Conservation (phyloP, 2,113 vertebrate genomes). For the Tringa solitaria region DNA sequence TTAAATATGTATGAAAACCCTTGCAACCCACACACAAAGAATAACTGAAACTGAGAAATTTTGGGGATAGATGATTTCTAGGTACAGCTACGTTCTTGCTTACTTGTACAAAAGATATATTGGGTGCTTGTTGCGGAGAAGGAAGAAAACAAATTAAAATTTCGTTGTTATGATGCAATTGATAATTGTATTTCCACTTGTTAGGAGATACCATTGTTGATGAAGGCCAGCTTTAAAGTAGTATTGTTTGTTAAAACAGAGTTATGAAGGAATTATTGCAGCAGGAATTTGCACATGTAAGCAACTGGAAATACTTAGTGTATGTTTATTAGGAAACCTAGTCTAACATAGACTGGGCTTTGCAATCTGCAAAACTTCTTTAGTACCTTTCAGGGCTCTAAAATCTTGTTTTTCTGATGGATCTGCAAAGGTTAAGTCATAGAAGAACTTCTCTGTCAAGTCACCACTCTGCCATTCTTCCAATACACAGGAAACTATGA, state of each 20-base stretch:
- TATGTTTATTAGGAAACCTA: not conserved
- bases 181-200: conserved; percentile 7
- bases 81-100: not conserved
- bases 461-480: not conserved
- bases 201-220: not conserved
- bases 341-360: not conserved
- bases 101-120: not conserved
- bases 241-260: not conserved
- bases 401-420: not conserved
- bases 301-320: not conserved
- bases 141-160: not conserved
- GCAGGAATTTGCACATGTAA: not conserved
- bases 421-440: not conserved
- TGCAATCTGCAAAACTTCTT: not conserved
- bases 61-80: not conserved
- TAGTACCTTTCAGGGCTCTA: not conserved
- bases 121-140: not conserved
- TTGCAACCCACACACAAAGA: not conserved
- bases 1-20: not conserved
- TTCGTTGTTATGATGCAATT: not conserved
- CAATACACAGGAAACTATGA: not conserved
- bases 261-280: not conserved
- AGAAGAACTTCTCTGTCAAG: not conserved
- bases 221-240: not conserved
- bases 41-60: not conserved